Conservation (phyloP, 2,888 invertebrate genomes). For the Sceliomorpha sp. region DNA sequence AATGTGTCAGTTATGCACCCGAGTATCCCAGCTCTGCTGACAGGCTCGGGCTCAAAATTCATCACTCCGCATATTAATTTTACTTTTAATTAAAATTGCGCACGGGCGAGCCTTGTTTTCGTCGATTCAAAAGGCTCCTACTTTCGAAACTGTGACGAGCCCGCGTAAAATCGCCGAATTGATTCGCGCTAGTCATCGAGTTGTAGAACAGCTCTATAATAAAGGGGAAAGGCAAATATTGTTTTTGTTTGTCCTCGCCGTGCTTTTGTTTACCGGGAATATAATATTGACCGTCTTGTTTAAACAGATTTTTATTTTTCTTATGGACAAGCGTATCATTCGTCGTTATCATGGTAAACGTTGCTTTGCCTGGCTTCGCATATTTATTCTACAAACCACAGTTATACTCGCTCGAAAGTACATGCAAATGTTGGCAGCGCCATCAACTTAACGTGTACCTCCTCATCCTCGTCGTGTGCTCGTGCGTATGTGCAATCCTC, state of each 20-base stretch:
- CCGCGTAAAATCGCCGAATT: constrained; percentile 26
- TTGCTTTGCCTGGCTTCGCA: constrained; percentile 16
- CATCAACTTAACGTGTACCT: constrained; percentile 39
- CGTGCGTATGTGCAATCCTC: constrained; percentile 12
- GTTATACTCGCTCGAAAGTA: constrained; percentile 35
- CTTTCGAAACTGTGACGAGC: constrained; percentile 8
- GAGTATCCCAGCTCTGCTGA: constrained; percentile 18
- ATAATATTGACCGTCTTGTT: constrained; percentile 32
- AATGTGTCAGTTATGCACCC: constrained; percentile 28
- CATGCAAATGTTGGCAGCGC: constrained; percentile 38
- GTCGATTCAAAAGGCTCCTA: constrained; percentile 6
- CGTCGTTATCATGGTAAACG: constrained; percentile 30
- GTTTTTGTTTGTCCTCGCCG: constrained; percentile 11
- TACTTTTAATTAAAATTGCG: constrained; percentile 69
- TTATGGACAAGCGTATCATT: constrained; percentile 25
- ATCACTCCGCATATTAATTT: constrained; percentile 68
- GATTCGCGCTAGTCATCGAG: constrained; percentile 10
- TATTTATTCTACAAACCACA: constrained; percentile 47
- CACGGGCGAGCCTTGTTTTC: neutral
- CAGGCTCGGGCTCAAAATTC: constrained; percentile 22
- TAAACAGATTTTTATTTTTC: constrained; percentile 14
- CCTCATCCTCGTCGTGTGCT: neutral
- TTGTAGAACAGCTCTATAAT: neutral
- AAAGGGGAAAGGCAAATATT: too few relatives aligned
- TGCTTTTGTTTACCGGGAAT: constrained; percentile 11